Conservation (phyloP, 2,888 invertebrate species). For the Eupsilia transversa region DNA sequence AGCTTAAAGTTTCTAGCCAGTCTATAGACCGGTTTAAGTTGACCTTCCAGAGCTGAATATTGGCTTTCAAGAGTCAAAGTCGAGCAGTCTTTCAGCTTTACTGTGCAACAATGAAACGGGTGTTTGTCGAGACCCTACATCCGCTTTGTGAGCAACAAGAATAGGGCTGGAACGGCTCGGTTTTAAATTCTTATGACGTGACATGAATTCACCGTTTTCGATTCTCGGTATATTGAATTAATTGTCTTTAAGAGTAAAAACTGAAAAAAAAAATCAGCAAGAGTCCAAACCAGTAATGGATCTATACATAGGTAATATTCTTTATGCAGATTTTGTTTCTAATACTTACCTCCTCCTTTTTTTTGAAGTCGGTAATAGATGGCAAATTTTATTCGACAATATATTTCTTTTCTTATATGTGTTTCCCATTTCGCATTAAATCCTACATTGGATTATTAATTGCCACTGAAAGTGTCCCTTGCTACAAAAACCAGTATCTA, state of each 20-base stretch:
- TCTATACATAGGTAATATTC: neutral
- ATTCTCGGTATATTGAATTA: neutral
- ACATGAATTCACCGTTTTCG: neutral
- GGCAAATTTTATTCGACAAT: neutral
- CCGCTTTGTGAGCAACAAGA: conserved; percentile 18
- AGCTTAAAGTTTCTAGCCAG: neutral
- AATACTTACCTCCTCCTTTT: neutral
- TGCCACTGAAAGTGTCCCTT: neutral
- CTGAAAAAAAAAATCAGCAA: neutral
- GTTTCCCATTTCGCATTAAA: neutral
- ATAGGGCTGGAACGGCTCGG: neutral
- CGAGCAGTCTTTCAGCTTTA: conserved; percentile 22
- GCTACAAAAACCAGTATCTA: no score
- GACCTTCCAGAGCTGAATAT: conserved; percentile 16
- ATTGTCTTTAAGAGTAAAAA: neutral
- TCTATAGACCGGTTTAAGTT: neutral
- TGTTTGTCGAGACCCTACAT: conserved; percentile 23
- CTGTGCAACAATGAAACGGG: conserved; percentile 29
- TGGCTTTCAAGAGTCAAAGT: conserved; percentile 15
- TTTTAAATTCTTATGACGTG: neutral
- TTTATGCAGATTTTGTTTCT: neutral
- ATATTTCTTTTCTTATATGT: neutral
- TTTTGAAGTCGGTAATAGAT: neutral
- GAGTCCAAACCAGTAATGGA: neutral
- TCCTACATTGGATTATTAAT: neutral